A percentile compares a stretch with the other conserved stretches of the same genome.
phyloP scores from a whole-genome alignment of 2,888 invertebrate genomes.

The Acronicta aceris region DNA sequence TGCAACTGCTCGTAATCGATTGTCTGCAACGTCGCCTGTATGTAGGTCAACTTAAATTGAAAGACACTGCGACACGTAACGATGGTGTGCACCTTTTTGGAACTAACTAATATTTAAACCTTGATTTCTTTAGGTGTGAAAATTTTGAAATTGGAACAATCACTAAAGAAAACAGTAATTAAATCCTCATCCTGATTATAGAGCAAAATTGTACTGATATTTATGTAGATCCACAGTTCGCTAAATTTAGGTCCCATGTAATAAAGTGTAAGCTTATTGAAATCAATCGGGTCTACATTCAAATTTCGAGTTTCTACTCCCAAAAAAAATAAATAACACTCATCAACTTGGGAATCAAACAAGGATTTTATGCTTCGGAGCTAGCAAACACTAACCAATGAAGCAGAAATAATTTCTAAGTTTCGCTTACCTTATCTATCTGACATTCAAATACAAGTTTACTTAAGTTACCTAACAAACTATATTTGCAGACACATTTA shows the following conservation, averaged over 20 bases:
- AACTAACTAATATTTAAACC: slow-evolving; percentile 13
- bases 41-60: slow-evolving; percentile 68
- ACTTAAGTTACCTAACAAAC: too few species aligned
- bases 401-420: too few species aligned
- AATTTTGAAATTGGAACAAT: not conserved
- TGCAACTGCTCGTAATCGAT: slow-evolving; percentile 67
- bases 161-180: not conserved
- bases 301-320: too few species aligned
- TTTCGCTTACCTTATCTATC: not conserved
- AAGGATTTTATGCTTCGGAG: too few species aligned
- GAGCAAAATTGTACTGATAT: too few species aligned
- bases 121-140: slow-evolving; percentile 2
- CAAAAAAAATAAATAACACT: too few species aligned
- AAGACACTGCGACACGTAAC: slow-evolving; percentile 63
- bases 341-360: too few species aligned
- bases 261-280: too few species aligned
- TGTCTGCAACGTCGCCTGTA: slow-evolving; percentile 50
- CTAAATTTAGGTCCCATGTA: too few species aligned
- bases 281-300: too few species aligned
- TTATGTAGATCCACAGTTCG: too few species aligned
- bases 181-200: not conserved
- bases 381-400: too few species aligned
- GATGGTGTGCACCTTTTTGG: slow-evolving; percentile 26
- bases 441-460: not conserved
- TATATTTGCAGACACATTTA: slow-evolving; percentile 10